These are phyloP conservation scores for Pseudeuparius sepicola DNA, from an alignment of 2,888 invertebrate species.

Conservation along the genomic window DNA sequence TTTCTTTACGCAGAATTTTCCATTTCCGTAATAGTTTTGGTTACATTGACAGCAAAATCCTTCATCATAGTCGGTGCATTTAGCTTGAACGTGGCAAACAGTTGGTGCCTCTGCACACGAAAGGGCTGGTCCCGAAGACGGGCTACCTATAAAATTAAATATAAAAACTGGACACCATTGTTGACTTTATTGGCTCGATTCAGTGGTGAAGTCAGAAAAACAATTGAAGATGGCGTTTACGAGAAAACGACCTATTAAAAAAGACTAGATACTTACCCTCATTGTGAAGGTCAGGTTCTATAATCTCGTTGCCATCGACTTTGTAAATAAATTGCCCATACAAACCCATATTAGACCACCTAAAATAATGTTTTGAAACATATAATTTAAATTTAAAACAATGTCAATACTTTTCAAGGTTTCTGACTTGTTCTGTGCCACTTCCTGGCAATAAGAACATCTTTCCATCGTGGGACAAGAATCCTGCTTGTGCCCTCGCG, in stretches of 20 bases:
- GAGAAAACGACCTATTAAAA: no score
- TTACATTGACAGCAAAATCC: slow-evolving; percentile 89
- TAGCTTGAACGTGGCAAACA: slow-evolving; percentile 71
- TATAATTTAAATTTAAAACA: no score
- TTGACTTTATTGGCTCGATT: no score
- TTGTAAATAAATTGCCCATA: slow-evolving; percentile 83
- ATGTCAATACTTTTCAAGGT: slow-evolving; percentile 74
- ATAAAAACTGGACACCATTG: no score
- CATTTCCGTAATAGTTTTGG: slow-evolving; percentile 85
- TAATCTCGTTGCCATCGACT: slow-evolving; percentile 64
- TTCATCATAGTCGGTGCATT: slow-evolving; percentile 68
- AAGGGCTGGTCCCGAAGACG: no score
- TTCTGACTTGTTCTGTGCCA: slow-evolving; percentile 79
- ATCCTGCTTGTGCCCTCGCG: slow-evolving; percentile 87
- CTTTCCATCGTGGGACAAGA: slow-evolving; percentile 75
- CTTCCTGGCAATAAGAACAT: slow-evolving; percentile 71
- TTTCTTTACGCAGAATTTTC: slow-evolving; percentile 75
- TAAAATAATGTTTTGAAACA: no score
- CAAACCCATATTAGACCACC: slow-evolving; percentile 76
- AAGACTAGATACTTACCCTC: slow-evolving; percentile 28
- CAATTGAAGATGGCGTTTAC: no score
- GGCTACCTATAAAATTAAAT: no score
- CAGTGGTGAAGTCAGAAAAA: no score
- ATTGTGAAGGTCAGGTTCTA: slow-evolving; percentile 53
- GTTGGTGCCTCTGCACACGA: slow-evolving; percentile 52